Base-by-base conservation (phyloP, 1,140 invertebrate species). In the Drosophila lowei region DNA sequence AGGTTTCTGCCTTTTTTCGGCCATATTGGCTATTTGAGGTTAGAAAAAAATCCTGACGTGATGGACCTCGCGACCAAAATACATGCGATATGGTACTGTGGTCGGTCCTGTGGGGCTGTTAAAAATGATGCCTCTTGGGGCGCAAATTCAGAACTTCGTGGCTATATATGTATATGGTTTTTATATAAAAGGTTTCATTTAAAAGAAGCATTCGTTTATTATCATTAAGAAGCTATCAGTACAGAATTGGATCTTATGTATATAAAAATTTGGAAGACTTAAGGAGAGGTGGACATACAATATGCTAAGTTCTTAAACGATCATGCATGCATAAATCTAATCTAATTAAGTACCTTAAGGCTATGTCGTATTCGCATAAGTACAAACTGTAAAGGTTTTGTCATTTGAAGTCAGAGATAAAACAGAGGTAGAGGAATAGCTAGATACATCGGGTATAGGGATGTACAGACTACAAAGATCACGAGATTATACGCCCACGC, bases 401-500 rank as follows among this genome's bases (percentile, higher is more conserved):
- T 85, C 77, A 59, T 80, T 85, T 73, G 42, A 79, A 79, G 63
- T 62, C 34, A 65, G 68, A 64, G 55, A 66, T 73, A 62, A 85
- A 80, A 66, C 68, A 85, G 80, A 85, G 80, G 80, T 85, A 85
- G 71, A 76, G 66, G 57, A 72, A 79, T 57, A 80, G 72, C 43
- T 47, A 65, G 34, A 66, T 70, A 77, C 63, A 67, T 59, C 62
- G 58, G 44, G 9, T 46, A 49, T 58, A 75, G 63, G 50, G 57
- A 54, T 58, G 49, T 73, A 88, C 66, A 68, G 70, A 80, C 76
- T 84, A 86, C 80, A 88, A 38, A 38, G 83, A 88, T 86, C 84
- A 88, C 83, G 79, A 83, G 53, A n/a, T 68, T 71, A 77, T 0
- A 90, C 89, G 47, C 89, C 89, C 5, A 90, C 84, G 46, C 89